phyloP scores from a whole-genome alignment of 2,888 invertebrate genomes.

The Lamellibrachia columna region DNA sequence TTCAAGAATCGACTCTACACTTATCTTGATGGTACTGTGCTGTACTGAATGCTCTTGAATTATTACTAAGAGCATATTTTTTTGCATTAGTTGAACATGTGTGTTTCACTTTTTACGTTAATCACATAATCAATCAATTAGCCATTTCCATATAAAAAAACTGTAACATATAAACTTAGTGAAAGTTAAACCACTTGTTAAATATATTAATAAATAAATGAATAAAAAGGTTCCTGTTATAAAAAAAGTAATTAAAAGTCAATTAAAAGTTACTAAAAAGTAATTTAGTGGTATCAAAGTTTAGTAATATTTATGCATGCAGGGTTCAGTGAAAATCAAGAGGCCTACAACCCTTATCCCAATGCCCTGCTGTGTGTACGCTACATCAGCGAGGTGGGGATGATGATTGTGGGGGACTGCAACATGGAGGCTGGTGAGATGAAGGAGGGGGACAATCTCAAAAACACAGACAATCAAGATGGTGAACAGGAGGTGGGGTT shows the following conservation, averaged over 20 bases:
- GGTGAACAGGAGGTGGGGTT: not conserved
- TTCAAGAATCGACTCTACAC: conserved; percentile 62
- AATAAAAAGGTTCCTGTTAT: too few relatives aligned
- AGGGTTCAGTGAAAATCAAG: conserved; percentile 62
- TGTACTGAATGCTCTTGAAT: not conserved
- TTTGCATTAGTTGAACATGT: too few relatives aligned
- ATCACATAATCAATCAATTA: too few relatives aligned
- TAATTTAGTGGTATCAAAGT: not conserved
- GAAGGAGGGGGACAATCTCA: conserved; percentile 48
- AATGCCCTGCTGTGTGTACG: conserved; percentile 61
- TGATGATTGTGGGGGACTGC: conserved; percentile 59
- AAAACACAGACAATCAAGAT: not conserved
- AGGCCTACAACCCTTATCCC: conserved; percentile 62
- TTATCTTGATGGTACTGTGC: conserved; percentile 59
- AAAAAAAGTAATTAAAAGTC: too few relatives aligned
- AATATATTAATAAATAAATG: too few relatives aligned
- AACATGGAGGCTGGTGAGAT: conserved; percentile 55
- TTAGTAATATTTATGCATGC: conserved; percentile 21
- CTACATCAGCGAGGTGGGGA: conserved; percentile 64
- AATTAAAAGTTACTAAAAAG: too few relatives aligned
- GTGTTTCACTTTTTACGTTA: too few relatives aligned
- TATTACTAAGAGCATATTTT: too few relatives aligned
- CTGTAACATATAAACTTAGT: too few relatives aligned
- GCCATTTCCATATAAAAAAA: too few relatives aligned
- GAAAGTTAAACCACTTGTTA: too few relatives aligned